Percentiles rank a stretch among this genome's conserved stretches.
These are phyloP conservation scores for Chalcis sispes DNA, from an alignment of 2,888 invertebrate genomes.

Conservation along the genomic window DNA sequence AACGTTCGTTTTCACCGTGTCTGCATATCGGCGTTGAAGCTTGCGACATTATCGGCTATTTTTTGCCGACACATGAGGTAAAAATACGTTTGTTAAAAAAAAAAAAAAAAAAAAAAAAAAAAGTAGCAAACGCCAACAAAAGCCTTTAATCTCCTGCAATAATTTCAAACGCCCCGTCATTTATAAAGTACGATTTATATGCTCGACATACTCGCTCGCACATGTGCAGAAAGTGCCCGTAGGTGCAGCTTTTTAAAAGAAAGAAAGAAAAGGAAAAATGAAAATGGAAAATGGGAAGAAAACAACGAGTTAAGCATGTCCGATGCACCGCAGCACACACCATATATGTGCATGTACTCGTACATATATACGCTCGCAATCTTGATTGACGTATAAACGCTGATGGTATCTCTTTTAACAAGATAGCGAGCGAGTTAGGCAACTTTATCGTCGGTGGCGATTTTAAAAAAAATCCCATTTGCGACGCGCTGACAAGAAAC, in stretches of 20 bases:
- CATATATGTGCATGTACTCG: not conserved
- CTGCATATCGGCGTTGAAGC: conserved; percentile 7
- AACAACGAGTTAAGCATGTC: no score
- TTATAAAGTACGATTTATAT: not conserved
- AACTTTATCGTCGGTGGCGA: not conserved
- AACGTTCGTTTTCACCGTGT: not conserved
- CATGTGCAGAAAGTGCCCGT: no score
- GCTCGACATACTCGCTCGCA: not conserved
- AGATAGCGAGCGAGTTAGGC: not conserved
- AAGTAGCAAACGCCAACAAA: no score
- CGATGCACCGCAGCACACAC: not conserved
- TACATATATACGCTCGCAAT: not conserved
- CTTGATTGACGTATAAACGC: conserved; percentile 27
- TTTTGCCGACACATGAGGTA: not conserved
- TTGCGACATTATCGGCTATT: conserved; percentile 17
- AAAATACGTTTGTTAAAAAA: not conserved
- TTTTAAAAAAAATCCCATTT: conserved; percentile 27
- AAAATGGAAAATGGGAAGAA: no score
- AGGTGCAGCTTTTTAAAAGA: no score
- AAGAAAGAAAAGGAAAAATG: no score
- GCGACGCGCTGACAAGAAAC: not conserved
- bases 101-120: not conserved
- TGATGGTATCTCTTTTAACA: not conserved
- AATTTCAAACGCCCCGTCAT: not conserved
- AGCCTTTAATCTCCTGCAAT: not conserved